Conservation (phyloP, 2,888 invertebrate species). For the Andrena flavipes region DNA sequence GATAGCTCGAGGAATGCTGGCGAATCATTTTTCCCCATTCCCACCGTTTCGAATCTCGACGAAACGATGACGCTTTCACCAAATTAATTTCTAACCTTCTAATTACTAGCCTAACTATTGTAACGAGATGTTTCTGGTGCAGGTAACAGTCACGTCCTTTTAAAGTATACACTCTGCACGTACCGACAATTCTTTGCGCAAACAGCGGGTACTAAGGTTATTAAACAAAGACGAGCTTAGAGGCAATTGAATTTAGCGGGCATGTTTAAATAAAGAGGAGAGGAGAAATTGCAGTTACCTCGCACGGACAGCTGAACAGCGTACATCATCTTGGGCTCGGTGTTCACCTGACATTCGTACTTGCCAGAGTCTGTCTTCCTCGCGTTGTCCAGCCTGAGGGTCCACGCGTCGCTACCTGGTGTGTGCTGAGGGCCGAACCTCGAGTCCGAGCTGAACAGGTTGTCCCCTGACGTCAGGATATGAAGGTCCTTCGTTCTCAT, state of each 20-base stretch:
- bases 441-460: constrained; percentile 89
- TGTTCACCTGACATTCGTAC: constrained; percentile 92
- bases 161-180: not conserved
- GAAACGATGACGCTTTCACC: not conserved
- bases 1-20: constrained; percentile 2
- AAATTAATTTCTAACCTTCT: not conserved
- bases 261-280: constrained; percentile 34
- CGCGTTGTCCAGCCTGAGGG: constrained; percentile 87
- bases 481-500: constrained; percentile 90
- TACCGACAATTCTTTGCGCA: constrained; percentile 10
- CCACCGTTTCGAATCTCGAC: not conserved
- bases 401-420: constrained; percentile 86
- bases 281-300: constrained; percentile 84
- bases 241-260: constrained; percentile 40
- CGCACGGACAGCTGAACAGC: constrained; percentile 88
- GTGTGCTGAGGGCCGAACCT: constrained; percentile 88
- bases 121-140: not conserved
- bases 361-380: constrained; percentile 88
- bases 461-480: constrained; percentile 88
- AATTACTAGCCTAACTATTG: not conserved
- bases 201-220: constrained; percentile 12
- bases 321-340: constrained; percentile 90
- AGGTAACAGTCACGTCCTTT: not conserved
- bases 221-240: constrained; percentile 39
- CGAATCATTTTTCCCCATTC: not conserved